Percentiles rank a stretch among this genome's conserved stretches.
These are phyloP conservation scores for Melanotaenia parkinsoni DNA, from an alignment of 2,797 vertebrate genomes.

Conservation along the genomic window DNA sequence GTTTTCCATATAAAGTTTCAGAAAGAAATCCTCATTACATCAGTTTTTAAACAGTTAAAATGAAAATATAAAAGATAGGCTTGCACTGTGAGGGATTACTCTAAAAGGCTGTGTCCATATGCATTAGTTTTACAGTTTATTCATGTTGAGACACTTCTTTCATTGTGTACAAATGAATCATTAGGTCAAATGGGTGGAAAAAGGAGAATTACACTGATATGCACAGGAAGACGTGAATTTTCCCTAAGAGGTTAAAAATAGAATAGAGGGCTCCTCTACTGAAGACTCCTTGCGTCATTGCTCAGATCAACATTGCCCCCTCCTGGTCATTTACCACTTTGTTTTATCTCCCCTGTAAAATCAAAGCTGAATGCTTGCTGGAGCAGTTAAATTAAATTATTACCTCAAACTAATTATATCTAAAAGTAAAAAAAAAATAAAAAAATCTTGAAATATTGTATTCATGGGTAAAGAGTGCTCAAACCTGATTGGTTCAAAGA, in stretches of 20 bases:
- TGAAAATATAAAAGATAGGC: background rate
- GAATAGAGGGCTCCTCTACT: constrained; percentile 31
- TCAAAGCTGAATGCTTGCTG: background rate
- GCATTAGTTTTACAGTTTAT: constrained; percentile 12
- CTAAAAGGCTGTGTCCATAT: background rate
- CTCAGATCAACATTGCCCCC: constrained; percentile 74
- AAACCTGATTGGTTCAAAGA: background rate
- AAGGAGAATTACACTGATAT: constrained; percentile 54
- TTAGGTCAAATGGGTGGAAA: constrained; percentile 62
- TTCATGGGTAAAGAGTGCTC: background rate
- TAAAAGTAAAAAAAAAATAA: background rate
- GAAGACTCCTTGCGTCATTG: constrained; percentile 26
- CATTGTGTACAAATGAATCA: constrained; percentile 46
- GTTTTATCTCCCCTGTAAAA: background rate
- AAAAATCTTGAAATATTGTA: constrained; percentile 8
- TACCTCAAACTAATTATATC: background rate
- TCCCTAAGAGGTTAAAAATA: constrained; percentile 75
- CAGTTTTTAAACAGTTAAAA: background rate
- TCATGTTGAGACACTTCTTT: constrained; percentile 23
- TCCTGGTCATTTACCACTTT: constrained; percentile 42
- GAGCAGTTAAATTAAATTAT: background rate
- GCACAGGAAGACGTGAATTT: constrained; percentile 61
- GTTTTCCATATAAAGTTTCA: background rate
- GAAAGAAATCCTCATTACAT: background rate
- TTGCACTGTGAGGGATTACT: background rate